These are phyloP conservation scores for Drosophila birchii DNA, from an alignment of 2,888 invertebrate species.

Conservation along the genomic window DNA sequence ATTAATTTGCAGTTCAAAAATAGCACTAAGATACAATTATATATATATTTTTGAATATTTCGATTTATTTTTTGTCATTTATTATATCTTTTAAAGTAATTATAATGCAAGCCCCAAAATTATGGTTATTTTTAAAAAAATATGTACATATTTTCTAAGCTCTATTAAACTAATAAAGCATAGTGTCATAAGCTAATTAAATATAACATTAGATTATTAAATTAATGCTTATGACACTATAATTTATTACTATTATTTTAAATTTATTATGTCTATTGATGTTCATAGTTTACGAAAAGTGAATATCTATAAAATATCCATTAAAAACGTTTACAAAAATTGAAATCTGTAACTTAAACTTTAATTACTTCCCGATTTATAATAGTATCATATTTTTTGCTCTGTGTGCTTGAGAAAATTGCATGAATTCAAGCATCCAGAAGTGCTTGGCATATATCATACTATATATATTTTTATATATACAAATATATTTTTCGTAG, in stretches of 20 bases:
- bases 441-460: neutral
- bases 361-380: neutral
- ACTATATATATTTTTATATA: too few species aligned
- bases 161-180: too few species aligned
- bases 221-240: neutral
- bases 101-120: too few species aligned
- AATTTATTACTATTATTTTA: neutral
- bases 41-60: too few species aligned
- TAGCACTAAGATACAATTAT: too few species aligned
- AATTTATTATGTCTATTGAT: neutral
- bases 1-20: conserved; percentile 6
- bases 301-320: too few species aligned
- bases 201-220: neutral
- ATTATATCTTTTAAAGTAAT: too few species aligned
- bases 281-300: neutral
- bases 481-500: neutral
- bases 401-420: neutral
- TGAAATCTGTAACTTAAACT: neutral
- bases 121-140: too few species aligned
- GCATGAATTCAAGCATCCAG: neutral
- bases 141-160: too few species aligned
- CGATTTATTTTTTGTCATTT: too few species aligned
- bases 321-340: neutral
- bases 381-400: neutral
- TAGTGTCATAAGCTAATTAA: neutral